phyloP scores from a whole-genome alignment of 2,888 invertebrate species.

The Tricholauxania praeusta region DNA sequence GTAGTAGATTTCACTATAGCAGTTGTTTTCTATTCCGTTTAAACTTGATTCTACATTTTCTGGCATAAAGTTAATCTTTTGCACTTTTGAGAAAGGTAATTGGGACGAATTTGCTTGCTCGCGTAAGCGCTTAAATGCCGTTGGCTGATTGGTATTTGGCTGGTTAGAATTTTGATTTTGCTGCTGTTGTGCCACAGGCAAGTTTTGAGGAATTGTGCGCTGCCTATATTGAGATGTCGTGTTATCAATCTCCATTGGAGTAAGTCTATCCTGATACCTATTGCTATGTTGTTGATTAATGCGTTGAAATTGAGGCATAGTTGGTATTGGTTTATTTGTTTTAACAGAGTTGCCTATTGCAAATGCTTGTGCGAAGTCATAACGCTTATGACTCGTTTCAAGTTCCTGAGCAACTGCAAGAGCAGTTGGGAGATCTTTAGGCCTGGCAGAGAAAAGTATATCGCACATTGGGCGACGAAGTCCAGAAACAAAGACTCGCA shows the following conservation, averaged over 20 bases:
- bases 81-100: neutral
- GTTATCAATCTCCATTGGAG: no score
- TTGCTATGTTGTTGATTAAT: no score
- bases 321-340: neutral
- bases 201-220: no score
- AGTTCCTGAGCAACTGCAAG: neutral
- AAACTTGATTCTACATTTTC: neutral
- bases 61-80: neutral
- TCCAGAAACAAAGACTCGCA: neutral
- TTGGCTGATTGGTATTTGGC: no score
- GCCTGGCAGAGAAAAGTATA: neutral
- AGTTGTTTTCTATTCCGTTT: neutral
- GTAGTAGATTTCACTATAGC: neutral
- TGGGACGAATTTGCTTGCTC: neutral
- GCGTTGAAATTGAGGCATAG: no score
- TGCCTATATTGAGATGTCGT: no score
- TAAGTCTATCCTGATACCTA: no score
- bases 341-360: neutral
- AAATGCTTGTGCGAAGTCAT: neutral
- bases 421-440: constrained; percentile 13
- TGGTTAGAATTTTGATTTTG: no score
- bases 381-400: constrained; percentile 6
- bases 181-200: no score
- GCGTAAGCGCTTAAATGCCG: neutral
- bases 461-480: neutral